Evolutionary conservation across 1,140 invertebrate genomes (phyloP), one percentile per base, ranked within the genome.

Genomic region (Heliothis virescens): DNA sequence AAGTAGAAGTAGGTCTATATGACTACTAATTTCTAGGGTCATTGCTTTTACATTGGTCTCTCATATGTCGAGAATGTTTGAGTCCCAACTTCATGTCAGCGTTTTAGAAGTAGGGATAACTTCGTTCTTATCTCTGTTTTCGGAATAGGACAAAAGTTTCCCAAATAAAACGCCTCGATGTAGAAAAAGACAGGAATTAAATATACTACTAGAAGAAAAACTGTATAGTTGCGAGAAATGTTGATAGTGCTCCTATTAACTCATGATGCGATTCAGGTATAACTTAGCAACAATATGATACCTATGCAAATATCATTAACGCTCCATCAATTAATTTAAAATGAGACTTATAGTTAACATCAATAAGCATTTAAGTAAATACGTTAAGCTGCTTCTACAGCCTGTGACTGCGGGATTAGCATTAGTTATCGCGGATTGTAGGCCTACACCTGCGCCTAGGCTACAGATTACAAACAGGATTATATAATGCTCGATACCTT

Each of bases 401-500:
- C 16, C 34, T 50, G 63, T 16, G 41, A 67, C n/a, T 21, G 16
- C 1, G 13, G 63, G 63, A 67, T 67, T 67, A 48, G 16, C 41
- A 10, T 21, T 21, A 67, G 63, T 67, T 67, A 67, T 50, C 63
- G 41, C 41, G 16, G 63, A 11, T 67, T 48, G 47, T 12, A 18
- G 62, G 11, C 41, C 41, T 18, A 16, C 63, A 67, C 63, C 41
- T 67, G 63, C 11, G 63, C 62, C 41, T 65, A 47, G n/a, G 62
- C 62, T 34, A 18, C 34, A 50, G 63, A 67, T 67, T 67, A 67
- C 2, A 16, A 26, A n/a, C 63, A 21, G 11, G 41, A 18, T 1
- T 34, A 0, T 0, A 11, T 67, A 50, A 67, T 67, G 41, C 63
- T 4, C 16, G 15, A 16, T 18, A 41, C 63, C 7, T 67, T 67